Evolutionary conservation across 2,113 vertebrate genomes (phyloP).

Genomic region (Motacilla tschutschensis): DNA sequence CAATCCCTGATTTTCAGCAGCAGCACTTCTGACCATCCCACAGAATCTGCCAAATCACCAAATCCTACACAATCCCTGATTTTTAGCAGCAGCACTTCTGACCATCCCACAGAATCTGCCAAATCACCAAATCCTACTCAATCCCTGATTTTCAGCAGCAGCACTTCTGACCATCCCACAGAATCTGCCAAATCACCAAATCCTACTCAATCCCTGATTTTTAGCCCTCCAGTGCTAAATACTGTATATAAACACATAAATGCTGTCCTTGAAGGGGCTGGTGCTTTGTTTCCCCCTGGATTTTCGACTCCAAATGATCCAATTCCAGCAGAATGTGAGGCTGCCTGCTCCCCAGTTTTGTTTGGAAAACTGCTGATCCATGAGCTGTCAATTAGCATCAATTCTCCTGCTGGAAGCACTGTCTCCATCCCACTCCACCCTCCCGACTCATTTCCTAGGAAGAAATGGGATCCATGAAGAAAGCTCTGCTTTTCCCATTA

Average conservation of each 20-base stretch:
- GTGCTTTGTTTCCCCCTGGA: not conserved
- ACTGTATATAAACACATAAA: not conserved
- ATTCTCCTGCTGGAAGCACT: not conserved
- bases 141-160: not conserved
- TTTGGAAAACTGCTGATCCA: not conserved
- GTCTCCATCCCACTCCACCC: not conserved
- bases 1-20: not conserved
- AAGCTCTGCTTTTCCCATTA: not conserved
- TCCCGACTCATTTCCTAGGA: not conserved
- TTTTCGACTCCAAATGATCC: not conserved
- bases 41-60: fast-evolving
- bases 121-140: not conserved
- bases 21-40: not conserved
- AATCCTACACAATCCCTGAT: not conserved
- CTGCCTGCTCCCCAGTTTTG: not conserved
- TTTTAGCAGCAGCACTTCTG: not conserved
- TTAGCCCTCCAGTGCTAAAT: not conserved
- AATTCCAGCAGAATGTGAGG: fast-evolving
- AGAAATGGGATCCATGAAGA: not conserved
- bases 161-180: not conserved
- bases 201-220: not conserved
- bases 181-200: not conserved
- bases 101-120: not conserved
- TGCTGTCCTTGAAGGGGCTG: fast-evolving
- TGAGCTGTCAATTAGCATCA: not conserved